Percentiles rank a stretch among this genome's conserved stretches.
Evolutionary conservation across 2,797 vertebrate species (phyloP).

Genomic region (Molossus alvarezi): DNA sequence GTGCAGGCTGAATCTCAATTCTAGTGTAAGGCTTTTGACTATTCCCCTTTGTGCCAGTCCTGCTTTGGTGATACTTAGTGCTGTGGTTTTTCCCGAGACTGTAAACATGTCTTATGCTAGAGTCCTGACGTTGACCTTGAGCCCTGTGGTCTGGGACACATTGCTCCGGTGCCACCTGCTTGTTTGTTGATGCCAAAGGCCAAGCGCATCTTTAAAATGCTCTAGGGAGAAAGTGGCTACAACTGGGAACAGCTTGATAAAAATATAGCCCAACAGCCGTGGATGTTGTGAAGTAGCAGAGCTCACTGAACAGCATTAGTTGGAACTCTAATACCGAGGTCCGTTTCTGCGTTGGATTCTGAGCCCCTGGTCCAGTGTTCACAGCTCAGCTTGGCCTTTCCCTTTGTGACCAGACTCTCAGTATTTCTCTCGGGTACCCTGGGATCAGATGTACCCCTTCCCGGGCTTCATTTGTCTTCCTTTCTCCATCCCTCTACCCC

Average conservation of each 20-base stretch:
- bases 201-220: not conserved
- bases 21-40: not conserved
- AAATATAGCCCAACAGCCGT: not conserved
- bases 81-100: not conserved
- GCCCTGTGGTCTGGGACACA: not conserved
- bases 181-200: conserved; percentile 22
- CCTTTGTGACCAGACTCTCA: not conserved
- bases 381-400: not conserved
- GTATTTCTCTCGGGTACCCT: not conserved
- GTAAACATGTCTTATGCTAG: not conserved
- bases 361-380: not conserved
- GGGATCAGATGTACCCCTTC: not conserved
- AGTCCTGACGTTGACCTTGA: conserved; percentile 13
- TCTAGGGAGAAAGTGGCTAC: not conserved
- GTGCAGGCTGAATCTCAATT: not conserved
- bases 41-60: not conserved
- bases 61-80: not conserved
- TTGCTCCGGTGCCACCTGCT: conserved; percentile 22
- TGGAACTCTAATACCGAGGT: not conserved
- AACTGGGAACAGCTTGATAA: not conserved
- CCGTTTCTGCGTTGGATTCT: not conserved
- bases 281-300: not conserved
- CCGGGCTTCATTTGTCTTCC: not conserved
- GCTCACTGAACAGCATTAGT: rapidly evolving
- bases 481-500: not conserved